phyloP scores from a whole-genome alignment of 1,140 invertebrate species.

The Pinna nobilis region DNA sequence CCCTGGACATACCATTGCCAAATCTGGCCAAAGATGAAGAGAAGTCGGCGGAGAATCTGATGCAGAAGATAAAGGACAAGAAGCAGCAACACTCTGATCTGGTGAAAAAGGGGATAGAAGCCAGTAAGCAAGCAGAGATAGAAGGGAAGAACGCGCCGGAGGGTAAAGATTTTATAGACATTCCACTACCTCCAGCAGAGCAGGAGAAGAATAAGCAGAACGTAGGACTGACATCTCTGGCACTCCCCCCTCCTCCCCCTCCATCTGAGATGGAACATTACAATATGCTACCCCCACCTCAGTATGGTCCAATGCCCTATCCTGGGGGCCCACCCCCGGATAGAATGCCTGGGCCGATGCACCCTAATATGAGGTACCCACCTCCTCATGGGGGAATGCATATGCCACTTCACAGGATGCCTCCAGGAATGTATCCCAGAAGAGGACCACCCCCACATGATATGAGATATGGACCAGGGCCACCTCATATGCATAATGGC shows the following conservation, averaged over 20 bases:
- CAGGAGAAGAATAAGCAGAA: neutral
- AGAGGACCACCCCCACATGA: slow-evolving; percentile 38
- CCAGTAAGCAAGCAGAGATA: slow-evolving; percentile 25
- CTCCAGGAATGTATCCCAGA: slow-evolving; percentile 6
- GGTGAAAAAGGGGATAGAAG: slow-evolving; percentile 26
- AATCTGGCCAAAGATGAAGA: slow-evolving; percentile 47
- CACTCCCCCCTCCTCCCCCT: slow-evolving; percentile 33
- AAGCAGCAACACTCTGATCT: slow-evolving; percentile 36
- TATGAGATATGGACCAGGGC: slow-evolving; percentile 17
- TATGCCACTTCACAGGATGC: slow-evolving; percentile 2
- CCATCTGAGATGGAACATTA: slow-evolving; percentile 9
- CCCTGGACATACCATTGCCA: slow-evolving; percentile 52
- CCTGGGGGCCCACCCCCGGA: neutral
- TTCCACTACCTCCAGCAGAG: slow-evolving; percentile 29
- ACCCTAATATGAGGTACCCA: slow-evolving; percentile 21
- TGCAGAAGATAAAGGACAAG: slow-evolving; percentile 46
- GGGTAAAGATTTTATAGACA: slow-evolving; percentile 24
- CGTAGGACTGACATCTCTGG: slow-evolving; percentile 4
- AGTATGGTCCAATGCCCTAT: slow-evolving; percentile 22
- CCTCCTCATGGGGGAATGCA: too few species aligned
- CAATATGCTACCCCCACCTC: slow-evolving; percentile 11
- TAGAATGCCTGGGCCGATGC: slow-evolving; percentile 17
- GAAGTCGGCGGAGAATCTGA: slow-evolving; percentile 42
- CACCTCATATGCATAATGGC: slow-evolving; percentile 28
- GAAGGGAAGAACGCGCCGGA: slow-evolving; percentile 17